phyloP scores from a whole-genome alignment of 2,888 invertebrate genomes.

The Ypsolopha sequella region DNA sequence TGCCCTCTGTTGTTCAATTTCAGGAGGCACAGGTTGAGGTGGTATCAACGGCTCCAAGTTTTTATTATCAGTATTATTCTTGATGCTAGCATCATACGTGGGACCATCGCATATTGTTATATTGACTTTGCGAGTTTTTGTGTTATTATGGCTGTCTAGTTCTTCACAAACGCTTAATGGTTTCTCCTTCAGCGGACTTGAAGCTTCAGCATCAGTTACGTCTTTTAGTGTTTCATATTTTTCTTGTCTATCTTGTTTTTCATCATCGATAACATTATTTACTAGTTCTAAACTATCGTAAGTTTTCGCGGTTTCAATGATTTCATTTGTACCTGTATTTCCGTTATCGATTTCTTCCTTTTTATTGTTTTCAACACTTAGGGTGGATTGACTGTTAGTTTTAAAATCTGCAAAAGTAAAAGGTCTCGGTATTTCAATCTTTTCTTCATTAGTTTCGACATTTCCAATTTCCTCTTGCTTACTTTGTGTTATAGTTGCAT shows the following conservation, averaged over 20 bases:
- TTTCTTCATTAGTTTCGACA: constrained; percentile 13
- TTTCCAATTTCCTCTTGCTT: constrained; percentile 12
- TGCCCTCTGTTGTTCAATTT: constrained; percentile 86
- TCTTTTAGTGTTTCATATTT: constrained; percentile 3
- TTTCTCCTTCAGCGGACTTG: constrained; percentile 33
- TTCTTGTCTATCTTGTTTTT: not conserved
- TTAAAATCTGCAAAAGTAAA: constrained; percentile 73
- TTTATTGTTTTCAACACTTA: not conserved
- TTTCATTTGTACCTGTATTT: not conserved
- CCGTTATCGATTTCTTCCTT: constrained; percentile 9
- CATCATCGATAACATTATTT: not conserved
- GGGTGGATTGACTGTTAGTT: constrained; percentile 31
- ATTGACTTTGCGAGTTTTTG: constrained; percentile 44
- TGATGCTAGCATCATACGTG: constrained; percentile 30
- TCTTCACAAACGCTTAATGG: constrained; percentile 36
- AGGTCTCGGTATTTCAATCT: constrained; percentile 42
- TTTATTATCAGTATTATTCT: constrained; percentile 17
- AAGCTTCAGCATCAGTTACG: constrained; percentile 13
- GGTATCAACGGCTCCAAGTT: constrained; percentile 60
- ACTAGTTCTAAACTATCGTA: not conserved
- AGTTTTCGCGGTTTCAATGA: too few relatives aligned
- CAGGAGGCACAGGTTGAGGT: constrained; percentile 82
- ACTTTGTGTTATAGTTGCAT: not conserved
- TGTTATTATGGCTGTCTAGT: constrained; percentile 26
- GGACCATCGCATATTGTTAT: constrained; percentile 51